Evolutionary conservation across 2,113 vertebrate species (phyloP), one percentile per base, ranked within the genome.

Genomic region (Laticauda laticaudata): DNA sequence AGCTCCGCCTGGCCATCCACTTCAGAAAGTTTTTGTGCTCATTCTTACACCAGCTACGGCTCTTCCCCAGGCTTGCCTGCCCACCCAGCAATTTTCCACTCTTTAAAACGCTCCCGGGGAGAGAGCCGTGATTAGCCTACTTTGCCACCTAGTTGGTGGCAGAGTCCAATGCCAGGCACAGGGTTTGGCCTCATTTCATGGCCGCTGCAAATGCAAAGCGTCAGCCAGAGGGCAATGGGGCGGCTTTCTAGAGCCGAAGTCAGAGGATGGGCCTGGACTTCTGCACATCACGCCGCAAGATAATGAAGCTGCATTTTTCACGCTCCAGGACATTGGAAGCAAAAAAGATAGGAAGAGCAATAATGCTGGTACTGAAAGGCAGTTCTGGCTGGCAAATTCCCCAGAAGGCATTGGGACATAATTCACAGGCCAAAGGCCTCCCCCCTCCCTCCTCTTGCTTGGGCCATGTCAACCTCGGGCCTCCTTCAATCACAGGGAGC

Each of bases 391-490:
- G 5, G n/a, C 0, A 0, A 6, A 85, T 75, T 64, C 45, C 69
- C 54, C 21, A 11, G 0, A n/a, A 15, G 10, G 24, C 21, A 57
- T 86, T 43, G 48, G 61, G 15, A 89, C 87, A 1, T 3, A 18
- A 89, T 9, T 7, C 85, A 89, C 56, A 57, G 2, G 12, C 4
- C 90, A 81, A 48, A 34, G 24, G 29, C 56, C 12, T 20, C 89
- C 0, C 43, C 8, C 0, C 51, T 1, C 61, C 12, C 61, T 0
- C 12, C 4, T n/a, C 29, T 61, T 85, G 39, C n/a, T 86, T 86
- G 24, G 18, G 21, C 61, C 54, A 64, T 15, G 61, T 21, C 69
- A 34, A 88, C 55, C 51, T 39, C 5, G 3, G 5, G 5, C 9
- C 10, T 14, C 7, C 87, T 14, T 89, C 0, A 39, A 86, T 7